These are phyloP conservation scores for Drosophila sordidula DNA, from an alignment of 2,888 invertebrate species.

Conservation along the genomic window DNA sequence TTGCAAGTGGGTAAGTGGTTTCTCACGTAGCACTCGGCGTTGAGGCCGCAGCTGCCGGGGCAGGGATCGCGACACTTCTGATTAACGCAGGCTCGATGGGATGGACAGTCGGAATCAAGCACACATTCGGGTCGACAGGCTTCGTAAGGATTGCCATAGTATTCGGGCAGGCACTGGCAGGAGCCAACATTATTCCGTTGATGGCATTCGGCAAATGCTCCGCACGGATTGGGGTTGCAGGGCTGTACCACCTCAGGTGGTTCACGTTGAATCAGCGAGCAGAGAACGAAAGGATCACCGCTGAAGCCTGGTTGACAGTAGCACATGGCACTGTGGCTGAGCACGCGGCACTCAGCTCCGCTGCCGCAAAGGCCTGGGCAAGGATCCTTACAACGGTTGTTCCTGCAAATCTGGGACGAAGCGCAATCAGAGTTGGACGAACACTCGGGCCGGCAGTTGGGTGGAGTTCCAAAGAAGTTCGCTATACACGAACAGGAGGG, in stretches of 20 bases:
- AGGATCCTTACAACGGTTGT: conserved; percentile 91
- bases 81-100: conserved; percentile 89
- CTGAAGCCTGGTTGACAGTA: conserved; percentile 86
- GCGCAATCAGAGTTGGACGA: conserved; percentile 91
- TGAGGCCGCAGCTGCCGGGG: conserved; percentile 91
- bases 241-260: conserved; percentile 86
- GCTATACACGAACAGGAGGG: conserved; percentile 91
- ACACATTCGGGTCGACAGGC: conserved; percentile 91
- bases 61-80: conserved; percentile 92
- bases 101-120: conserved; percentile 90
- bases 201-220: conserved; percentile 90
- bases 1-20: conserved; percentile 90
- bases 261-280: conserved; percentile 85
- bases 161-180: conserved; percentile 90
- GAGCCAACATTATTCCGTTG: conserved; percentile 88
- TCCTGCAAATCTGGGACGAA: conserved; percentile 89
- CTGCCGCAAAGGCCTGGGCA: conserved; percentile 90
- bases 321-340: conserved; percentile 92
- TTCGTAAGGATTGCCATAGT: conserved; percentile 92
- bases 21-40: conserved; percentile 90
- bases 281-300: conserved; percentile 85
- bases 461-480: conserved; percentile 89
- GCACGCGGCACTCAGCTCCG: conserved; percentile 90
- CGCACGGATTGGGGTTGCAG: conserved; percentile 93
- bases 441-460: conserved; percentile 91